A percentile compares a stretch with the other conserved stretches of the same genome.
Conservation (phyloP, 2,113 vertebrate genomes). For the Poicephalus meyeri region DNA sequence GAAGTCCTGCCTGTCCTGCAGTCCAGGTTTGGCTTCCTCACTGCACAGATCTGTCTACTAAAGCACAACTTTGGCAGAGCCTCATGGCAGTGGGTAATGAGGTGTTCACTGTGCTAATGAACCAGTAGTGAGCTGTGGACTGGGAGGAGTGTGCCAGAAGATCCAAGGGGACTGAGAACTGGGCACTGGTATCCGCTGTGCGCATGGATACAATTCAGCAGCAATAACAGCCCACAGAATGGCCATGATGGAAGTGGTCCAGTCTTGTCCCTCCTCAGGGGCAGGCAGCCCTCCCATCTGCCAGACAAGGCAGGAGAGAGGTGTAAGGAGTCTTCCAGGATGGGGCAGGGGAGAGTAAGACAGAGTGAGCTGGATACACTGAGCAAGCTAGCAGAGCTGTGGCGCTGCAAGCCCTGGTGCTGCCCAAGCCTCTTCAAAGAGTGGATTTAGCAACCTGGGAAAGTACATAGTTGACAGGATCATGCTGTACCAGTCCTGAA, state of each 20-base stretch:
- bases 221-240: not conserved
- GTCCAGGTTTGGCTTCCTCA: not conserved
- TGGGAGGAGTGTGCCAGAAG: not conserved
- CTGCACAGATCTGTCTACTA: not conserved
- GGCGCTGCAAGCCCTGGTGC: not conserved
- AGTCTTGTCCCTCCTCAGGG: not conserved
- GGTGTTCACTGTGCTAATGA: not conserved
- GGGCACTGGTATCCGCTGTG: not conserved
- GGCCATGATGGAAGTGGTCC: not conserved
- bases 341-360: not conserved
- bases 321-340: not conserved
- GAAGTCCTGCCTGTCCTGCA: not conserved
- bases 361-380: not conserved
- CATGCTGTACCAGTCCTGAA: not conserved
- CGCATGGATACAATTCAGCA: not conserved
- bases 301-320: not conserved
- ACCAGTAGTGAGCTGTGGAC: not conserved
- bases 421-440: not conserved
- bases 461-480: not conserved
- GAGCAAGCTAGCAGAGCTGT: not conserved
- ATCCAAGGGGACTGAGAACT: not conserved
- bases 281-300: not conserved
- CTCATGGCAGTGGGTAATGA: rapidly evolving
- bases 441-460: not conserved
- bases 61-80: not conserved